These are phyloP conservation scores for Hormaphis cornu DNA, from an alignment of 1,140 invertebrate species.

Conservation along the genomic window DNA sequence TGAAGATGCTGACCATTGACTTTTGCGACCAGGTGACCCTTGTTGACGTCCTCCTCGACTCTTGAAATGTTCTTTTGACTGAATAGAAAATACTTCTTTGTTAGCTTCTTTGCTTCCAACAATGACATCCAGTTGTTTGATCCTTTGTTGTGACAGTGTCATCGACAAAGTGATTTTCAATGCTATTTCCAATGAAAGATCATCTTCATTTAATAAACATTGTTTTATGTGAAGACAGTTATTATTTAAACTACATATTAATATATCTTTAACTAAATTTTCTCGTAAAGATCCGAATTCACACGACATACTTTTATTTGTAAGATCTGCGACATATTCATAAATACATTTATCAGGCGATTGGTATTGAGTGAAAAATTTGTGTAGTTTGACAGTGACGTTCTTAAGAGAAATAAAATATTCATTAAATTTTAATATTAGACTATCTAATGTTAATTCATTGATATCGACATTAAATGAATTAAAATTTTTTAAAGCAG, in stretches of 20 bases:
- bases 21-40: background rate
- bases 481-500: background rate
- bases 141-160: background rate
- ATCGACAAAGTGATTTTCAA: background rate
- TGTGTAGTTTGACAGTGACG: background rate
- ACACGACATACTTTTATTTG: background rate
- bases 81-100: background rate
- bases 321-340: background rate
- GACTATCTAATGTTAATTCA: background rate
- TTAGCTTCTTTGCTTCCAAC: background rate
- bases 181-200: background rate
- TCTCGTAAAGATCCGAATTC: background rate
- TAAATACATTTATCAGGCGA: background rate
- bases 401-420: conserved; percentile 2
- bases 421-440: background rate
- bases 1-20: background rate
- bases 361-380: background rate
- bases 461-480: background rate
- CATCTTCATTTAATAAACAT: background rate
- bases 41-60: background rate
- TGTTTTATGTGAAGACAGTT: background rate
- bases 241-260: background rate
- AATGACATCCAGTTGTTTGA: background rate
- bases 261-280: background rate
- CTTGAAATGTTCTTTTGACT: background rate